These are phyloP conservation scores for Anser brachyrhynchus DNA, from an alignment of 2,113 vertebrate genomes.

Conservation along the genomic window DNA sequence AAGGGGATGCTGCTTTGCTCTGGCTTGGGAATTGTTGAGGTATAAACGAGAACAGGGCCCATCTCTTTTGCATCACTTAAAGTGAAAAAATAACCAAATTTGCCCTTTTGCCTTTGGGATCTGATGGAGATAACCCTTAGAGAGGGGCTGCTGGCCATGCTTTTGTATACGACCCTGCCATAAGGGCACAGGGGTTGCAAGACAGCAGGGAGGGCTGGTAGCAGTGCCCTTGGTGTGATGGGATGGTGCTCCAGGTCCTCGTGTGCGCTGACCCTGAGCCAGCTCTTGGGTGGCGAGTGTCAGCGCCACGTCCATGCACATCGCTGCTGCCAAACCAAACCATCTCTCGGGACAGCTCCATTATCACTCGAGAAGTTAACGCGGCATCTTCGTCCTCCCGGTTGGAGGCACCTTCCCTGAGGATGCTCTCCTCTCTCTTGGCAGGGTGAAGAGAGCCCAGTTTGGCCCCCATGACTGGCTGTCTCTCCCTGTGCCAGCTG, in stretches of 20 bases:
- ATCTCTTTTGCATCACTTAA: background rate
- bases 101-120: background rate
- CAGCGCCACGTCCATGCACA: background rate
- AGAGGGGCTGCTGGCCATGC: background rate
- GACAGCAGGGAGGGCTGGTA: background rate
- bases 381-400: background rate
- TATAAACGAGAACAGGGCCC: background rate
- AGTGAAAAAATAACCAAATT: background rate
- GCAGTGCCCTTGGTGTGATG: background rate
- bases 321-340: constrained; percentile 39
- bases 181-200: background rate
- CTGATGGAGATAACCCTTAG: background rate
- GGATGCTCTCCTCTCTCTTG: constrained; percentile 42
- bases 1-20: background rate
- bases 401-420: background rate
- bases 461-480: constrained; percentile 98
- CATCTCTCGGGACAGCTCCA: constrained; percentile 15
- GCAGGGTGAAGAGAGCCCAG: constrained; percentile 94
- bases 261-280: accelerated
- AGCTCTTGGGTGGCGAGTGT: background rate
- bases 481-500: constrained; percentile 89
- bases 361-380: constrained; percentile 32
- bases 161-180: background rate
- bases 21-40: background rate
- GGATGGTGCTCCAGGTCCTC: background rate